phyloP scores from a whole-genome alignment of 2,113 vertebrate species.

The Chauna torquata region DNA sequence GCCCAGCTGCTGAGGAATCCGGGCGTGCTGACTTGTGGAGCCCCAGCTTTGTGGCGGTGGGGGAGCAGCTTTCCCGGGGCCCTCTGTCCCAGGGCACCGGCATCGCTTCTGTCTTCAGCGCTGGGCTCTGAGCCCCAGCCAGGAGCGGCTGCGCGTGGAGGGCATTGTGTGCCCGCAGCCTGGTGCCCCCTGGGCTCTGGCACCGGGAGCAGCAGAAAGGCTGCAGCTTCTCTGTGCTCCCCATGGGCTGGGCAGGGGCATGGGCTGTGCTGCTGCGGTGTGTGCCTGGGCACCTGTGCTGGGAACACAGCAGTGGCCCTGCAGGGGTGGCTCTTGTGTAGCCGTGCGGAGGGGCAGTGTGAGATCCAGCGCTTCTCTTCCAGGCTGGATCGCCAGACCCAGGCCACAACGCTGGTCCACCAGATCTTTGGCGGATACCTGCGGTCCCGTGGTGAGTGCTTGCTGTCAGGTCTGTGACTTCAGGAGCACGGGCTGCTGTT shows the following conservation, averaged over 20 bases:
- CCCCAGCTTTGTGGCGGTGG: background rate
- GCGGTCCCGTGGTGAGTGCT: constrained; percentile 88
- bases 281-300: too few species aligned
- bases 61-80: background rate
- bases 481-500: background rate
- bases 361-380: background rate
- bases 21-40: background rate
- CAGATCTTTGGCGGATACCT: constrained; percentile 97
- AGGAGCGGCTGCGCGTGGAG: background rate
- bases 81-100: fast-evolving
- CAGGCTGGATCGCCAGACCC: constrained; percentile 93
- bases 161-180: background rate
- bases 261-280: background rate
- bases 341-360: fast-evolving
- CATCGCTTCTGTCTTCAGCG: fast-evolving
- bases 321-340: fast-evolving
- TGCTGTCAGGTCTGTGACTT: background rate
- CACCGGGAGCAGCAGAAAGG: background rate
- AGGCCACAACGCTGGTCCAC: constrained; percentile 92
- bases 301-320: fast-evolving
- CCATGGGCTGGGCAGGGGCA: background rate
- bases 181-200: background rate
- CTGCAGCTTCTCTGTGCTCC: fast-evolving
- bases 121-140: background rate
- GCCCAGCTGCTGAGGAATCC: background rate